Conservation (phyloP, 2,797 vertebrate species). For the Cirrhinus mrigala region DNA sequence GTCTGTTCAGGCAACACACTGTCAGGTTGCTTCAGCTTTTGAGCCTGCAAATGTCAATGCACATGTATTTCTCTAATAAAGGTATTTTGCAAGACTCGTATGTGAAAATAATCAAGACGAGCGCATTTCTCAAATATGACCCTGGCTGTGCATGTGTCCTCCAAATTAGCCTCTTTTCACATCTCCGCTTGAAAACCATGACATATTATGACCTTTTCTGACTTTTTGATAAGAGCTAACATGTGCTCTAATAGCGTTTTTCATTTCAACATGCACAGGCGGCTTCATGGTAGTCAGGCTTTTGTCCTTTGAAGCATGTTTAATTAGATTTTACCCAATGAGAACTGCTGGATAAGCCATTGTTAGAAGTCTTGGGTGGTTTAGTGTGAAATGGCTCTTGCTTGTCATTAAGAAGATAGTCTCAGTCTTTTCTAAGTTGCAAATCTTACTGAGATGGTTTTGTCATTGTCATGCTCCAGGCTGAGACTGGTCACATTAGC, state of each 20-base stretch:
- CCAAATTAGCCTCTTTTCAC: conserved; percentile 28
- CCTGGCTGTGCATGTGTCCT: conserved; percentile 10
- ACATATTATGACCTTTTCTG: conserved; percentile 57
- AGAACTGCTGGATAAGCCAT: conserved; percentile 58
- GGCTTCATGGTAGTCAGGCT: conserved; percentile 38
- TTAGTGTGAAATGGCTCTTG: conserved; percentile 39
- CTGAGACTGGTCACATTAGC: conserved; percentile 14
- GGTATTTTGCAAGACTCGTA: background rate
- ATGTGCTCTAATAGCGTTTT: conserved; percentile 54
- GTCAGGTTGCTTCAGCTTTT: conserved; percentile 13
- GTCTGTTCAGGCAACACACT: background rate
- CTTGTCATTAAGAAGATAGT: conserved; percentile 36
- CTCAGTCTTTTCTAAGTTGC: conserved; percentile 32
- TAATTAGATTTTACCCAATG: conserved; percentile 54
- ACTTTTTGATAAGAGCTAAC: conserved; percentile 52
- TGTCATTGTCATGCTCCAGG: conserved; percentile 6
- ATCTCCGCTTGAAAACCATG: conserved; percentile 47
- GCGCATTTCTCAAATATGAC: conserved; percentile 7
- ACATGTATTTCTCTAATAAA: conserved; percentile 30
- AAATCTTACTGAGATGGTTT: conserved; percentile 19
- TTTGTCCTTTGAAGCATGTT: conserved; percentile 54
- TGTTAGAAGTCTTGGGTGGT: conserved; percentile 30
- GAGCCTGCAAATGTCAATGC: conserved; percentile 20
- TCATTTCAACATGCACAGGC: conserved; percentile 24
- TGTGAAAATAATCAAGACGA: conserved; percentile 24